phyloP scores from a whole-genome alignment of 2,113 vertebrate species.

The Pica pica region DNA sequence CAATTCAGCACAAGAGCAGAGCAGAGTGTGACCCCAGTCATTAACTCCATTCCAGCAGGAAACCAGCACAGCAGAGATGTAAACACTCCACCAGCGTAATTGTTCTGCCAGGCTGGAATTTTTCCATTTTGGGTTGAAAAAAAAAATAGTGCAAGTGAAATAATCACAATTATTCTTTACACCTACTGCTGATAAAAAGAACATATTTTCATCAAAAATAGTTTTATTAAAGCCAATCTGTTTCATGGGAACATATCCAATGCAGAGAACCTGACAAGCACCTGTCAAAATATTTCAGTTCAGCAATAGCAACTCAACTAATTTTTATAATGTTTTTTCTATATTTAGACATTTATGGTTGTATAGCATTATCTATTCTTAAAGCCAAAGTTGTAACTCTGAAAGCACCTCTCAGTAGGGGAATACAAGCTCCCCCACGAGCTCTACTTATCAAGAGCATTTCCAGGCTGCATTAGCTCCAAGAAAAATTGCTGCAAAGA shows the following conservation, averaged over 20 bases:
- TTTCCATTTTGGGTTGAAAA: not conserved
- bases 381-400: not conserved
- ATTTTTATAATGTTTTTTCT: not conserved
- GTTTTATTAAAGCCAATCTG: slow-evolving; percentile 25
- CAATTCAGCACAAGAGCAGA: not conserved
- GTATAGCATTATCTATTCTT: not conserved
- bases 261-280: slow-evolving; percentile 33
- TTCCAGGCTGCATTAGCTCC: not conserved
- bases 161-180: not conserved
- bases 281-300: slow-evolving; percentile 60
- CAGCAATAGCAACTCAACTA: slow-evolving; percentile 20
- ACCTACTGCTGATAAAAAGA: slow-evolving; percentile 10
- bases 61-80: not conserved
- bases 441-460: not conserved
- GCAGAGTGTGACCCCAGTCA: not conserved
- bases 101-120: not conserved
- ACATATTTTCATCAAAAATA: slow-evolving; percentile 4
- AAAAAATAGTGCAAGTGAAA: not conserved
- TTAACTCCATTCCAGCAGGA: not conserved
- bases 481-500: not conserved
- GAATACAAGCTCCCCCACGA: not conserved
- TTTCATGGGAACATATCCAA: not conserved
- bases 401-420: not conserved
- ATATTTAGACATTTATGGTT: not conserved
- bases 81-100: not conserved